Evolutionary conservation across 2,113 vertebrate genomes (phyloP), one percentile per base, ranked within the genome.

Genomic region (Callithrix jacchus): DNA sequence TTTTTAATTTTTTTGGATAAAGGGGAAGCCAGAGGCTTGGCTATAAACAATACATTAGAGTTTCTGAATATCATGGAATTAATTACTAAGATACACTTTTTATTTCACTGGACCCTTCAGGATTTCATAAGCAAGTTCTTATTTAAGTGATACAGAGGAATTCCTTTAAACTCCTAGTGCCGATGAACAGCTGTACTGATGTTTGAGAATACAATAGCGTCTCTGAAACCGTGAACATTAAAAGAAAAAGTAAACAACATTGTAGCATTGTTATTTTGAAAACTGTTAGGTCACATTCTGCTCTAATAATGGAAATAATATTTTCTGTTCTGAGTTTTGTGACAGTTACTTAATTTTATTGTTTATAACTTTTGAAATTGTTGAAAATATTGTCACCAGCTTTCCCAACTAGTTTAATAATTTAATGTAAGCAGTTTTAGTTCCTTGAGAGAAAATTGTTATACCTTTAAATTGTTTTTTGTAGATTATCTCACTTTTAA

Each of bases 361-460:
- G 12, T 89, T 94, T 13, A 20, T 92, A 68, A 88, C 23, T 81
- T 96, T 66, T 90, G 49, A 95, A 79, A 81, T 93, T 42, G 93
- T 71, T 92, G 74, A 87, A 92, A 87, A 89, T 76, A 87, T 74
- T 91, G 79, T 79, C 30, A 71, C n/a, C 10, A 91, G 13, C 21
- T 95, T 70, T 95, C 17, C 32, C 89, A 85, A 52, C 40, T 89
- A 76, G 32, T 92, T 94, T 91, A 73, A 92, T 21, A 86, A 83
- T 61, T 93, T 91, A 91, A 79, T 82, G 9, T 71, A 82, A 70
- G 14, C 14, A n/a, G 71, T 70, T 86, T 93, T 93, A 91, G n/a
- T 70, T 87, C 20, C n/a, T 91, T 92, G 64, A 90, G 71, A 88
- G 10, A 89, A 96, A 97, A 85, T 64, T 89, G 2, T 84, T 92